Evolutionary conservation across 2,888 invertebrate species (phyloP).

Genomic region (Oscheius sp.): DNA sequence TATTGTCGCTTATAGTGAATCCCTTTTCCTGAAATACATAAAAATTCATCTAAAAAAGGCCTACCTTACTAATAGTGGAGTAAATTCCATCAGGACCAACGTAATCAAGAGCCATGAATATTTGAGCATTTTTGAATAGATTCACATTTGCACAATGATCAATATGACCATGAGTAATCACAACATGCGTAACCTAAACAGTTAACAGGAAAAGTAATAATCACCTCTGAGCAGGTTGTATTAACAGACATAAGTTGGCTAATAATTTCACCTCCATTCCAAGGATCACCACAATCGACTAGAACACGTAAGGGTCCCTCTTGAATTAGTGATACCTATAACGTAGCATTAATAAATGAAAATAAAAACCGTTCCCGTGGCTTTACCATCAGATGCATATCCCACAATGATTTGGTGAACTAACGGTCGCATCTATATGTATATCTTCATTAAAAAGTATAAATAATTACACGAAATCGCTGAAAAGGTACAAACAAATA

Average conservation of each 20-base stretch:
- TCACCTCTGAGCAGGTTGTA: constrained; percentile 4
- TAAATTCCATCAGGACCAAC: constrained; percentile 17
- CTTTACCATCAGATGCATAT: not conserved
- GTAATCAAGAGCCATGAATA: constrained; percentile 43
- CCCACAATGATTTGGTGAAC: constrained; percentile 16
- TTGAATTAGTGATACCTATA: constrained; percentile 32
- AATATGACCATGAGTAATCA: constrained; percentile 51
- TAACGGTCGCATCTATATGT: not conserved
- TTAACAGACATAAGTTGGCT: constrained; percentile 14
- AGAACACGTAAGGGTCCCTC: constrained; percentile 16
- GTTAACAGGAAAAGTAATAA: not conserved
- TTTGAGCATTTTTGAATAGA: constrained; percentile 36
- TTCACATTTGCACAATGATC: constrained; percentile 49
- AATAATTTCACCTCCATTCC: constrained; percentile 40
- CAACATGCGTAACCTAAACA: constrained; percentile 28
- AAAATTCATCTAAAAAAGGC: too few species aligned
- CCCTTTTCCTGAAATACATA: not conserved
- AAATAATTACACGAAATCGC: not conserved
- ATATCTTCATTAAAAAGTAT: not conserved
- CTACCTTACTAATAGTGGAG: not conserved
- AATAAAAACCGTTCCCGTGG: constrained; percentile 28
- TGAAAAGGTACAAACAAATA: not conserved
- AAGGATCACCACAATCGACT: constrained; percentile 47
- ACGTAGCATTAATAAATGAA: not conserved
- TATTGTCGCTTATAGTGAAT: not conserved